Evolutionary conservation across 1,140 invertebrate genomes (phyloP).

Genomic region (Drosophila arizonae): DNA sequence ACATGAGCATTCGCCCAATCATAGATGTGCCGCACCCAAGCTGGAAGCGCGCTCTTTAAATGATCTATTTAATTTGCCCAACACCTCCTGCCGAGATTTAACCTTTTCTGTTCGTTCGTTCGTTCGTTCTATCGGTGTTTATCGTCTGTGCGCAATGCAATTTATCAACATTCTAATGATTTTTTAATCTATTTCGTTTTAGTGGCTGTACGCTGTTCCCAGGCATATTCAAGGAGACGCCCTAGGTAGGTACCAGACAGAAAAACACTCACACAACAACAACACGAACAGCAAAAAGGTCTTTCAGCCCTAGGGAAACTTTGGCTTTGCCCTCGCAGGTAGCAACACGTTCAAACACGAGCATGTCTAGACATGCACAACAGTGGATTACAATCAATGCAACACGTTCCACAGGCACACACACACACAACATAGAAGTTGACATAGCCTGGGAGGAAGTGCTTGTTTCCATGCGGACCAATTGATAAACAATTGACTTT

Average conservation of each 20-base stretch:
- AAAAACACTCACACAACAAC: not conserved
- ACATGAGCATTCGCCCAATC: not conserved
- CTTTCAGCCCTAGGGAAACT: slow-evolving; percentile 28
- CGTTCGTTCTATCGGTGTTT: not conserved
- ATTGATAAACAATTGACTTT: slow-evolving; percentile 80
- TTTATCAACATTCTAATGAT: slow-evolving; percentile 75
- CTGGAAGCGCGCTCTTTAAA: slow-evolving; percentile 36
- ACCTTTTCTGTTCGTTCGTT: slow-evolving; percentile 24
- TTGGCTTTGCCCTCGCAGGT: slow-evolving; percentile 27
- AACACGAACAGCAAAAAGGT: slow-evolving; percentile 8
- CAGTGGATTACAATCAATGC: slow-evolving; percentile 53
- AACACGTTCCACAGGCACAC: slow-evolving; percentile 53
- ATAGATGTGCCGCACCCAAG: not conserved
- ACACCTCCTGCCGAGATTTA: slow-evolving; percentile 61
- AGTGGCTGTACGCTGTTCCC: slow-evolving; percentile 47
- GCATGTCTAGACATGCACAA: slow-evolving; percentile 54
- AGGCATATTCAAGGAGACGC: slow-evolving; percentile 25
- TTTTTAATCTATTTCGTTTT: slow-evolving; percentile 73
- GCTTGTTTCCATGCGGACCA: slow-evolving; percentile 41
- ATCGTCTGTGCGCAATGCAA: slow-evolving; percentile 33
- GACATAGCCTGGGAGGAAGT: slow-evolving; percentile 25
- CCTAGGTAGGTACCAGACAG: slow-evolving; percentile 50
- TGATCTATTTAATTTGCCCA: slow-evolving; percentile 63
- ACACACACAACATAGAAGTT: slow-evolving; percentile 6
- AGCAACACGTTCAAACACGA: slow-evolving; percentile 17